Evolutionary conservation across 2,888 invertebrate species (phyloP).

Genomic region (Heliconius cydno): DNA sequence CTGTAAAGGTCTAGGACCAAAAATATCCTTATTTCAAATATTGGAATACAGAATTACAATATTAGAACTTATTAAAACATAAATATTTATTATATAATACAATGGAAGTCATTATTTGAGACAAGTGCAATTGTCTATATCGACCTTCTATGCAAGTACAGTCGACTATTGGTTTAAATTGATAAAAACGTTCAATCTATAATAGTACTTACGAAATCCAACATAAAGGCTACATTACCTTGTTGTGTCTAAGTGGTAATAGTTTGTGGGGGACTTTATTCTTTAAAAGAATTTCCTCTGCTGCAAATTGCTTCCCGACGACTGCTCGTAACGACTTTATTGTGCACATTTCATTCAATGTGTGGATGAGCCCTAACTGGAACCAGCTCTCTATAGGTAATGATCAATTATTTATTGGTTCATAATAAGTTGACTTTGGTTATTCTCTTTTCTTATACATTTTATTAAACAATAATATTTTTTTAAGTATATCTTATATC

Average conservation of each 20-base stretch:
- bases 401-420: conserved; percentile 22
- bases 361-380: conserved; percentile 43
- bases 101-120: conserved; percentile 42
- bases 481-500: too few species aligned
- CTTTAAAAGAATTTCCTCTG: conserved; percentile 56
- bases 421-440: background rate
- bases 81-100: conserved; percentile 33
- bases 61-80: conserved; percentile 32
- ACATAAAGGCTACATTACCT: conserved; percentile 26
- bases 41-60: conserved; percentile 13
- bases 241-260: conserved; percentile 9
- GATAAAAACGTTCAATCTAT: conserved; percentile 19
- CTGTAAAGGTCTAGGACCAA: background rate
- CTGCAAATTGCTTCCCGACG: conserved; percentile 59
- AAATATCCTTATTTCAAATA: background rate
- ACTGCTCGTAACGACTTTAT: conserved; percentile 61
- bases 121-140: conserved; percentile 44
- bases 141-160: conserved; percentile 35
- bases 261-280: conserved; percentile 45
- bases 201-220: background rate
- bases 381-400: conserved; percentile 25
- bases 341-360: conserved; percentile 52
- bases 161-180: conserved; percentile 23
- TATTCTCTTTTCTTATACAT: background rate
- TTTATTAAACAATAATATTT: too few species aligned